These are phyloP conservation scores for Haemorhous mexicanus DNA, from an alignment of 2,113 vertebrate species.

Conservation along the genomic window DNA sequence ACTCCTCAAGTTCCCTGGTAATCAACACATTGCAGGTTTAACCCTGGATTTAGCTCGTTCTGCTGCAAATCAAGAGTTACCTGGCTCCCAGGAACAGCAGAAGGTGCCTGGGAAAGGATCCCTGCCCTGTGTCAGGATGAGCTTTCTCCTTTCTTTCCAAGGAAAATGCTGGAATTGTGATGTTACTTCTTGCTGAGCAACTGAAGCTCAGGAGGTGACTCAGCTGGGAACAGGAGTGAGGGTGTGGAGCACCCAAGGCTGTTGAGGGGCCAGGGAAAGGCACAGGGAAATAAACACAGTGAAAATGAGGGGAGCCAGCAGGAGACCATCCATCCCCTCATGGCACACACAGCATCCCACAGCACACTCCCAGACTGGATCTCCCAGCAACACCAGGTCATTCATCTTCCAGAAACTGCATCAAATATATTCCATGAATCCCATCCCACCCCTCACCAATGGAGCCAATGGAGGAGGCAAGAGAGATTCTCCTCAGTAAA, in stretches of 20 bases:
- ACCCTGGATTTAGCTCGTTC: not conserved
- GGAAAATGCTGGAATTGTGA: not conserved
- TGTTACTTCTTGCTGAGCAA: not conserved
- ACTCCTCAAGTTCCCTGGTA: not conserved
- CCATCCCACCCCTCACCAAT: accelerated
- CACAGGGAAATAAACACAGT: not conserved
- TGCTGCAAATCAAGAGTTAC: not conserved
- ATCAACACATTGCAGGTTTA: not conserved
- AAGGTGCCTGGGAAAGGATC: not conserved
- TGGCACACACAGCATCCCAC: not conserved
- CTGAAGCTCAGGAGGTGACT: not conserved
- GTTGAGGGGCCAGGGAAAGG: not conserved
- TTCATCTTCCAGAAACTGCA: accelerated
- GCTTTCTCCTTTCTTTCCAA: not conserved
- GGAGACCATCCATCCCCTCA: not conserved
- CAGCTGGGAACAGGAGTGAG: no score
- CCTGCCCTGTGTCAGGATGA: not conserved
- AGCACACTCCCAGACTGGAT: accelerated
- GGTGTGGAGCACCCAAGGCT: not conserved
- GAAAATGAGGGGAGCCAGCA: not conserved
- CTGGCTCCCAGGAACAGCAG: not conserved
- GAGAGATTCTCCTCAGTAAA: not conserved
- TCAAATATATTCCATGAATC: no score
- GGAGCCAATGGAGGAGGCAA: not conserved
- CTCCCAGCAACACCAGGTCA: not conserved